Evolutionary conservation across 2,797 vertebrate species (phyloP), one percentile per base, ranked within the genome.

Genomic region (Micromesistius poutassou): DNA sequence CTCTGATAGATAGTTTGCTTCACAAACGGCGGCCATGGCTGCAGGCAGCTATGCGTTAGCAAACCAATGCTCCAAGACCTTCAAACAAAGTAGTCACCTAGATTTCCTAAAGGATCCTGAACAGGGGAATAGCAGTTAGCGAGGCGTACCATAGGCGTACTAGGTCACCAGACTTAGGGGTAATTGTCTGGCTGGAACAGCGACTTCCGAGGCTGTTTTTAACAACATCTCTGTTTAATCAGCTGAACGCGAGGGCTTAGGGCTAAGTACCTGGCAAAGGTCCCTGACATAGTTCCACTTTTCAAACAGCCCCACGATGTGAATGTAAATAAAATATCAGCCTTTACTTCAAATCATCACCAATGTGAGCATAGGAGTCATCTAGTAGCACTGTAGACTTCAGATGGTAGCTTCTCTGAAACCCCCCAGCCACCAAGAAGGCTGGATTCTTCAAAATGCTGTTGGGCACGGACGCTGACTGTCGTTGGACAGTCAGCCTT

Each of bases 221-320:
- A 87, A 83, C 72, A 40, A 25, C 77, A 50, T 84, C 72, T 80
- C 42, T 50, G 16, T 87, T 84, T 90, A 87, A 86, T 87, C 80
- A 87, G 79, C 50, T 81, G 50, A 78, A 8, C 73, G 75, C 62
- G 76, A 77, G n/a, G n/a, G n/a, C 70, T 80, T 66, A 72, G 22
- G 81, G 71, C 78, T 78, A 70, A 83, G 71, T 74, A 50, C 50
- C 50, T 25, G 62, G n/a, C n/a, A 8, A 7, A 55, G 46, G 72
- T 81, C 46, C 77, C 38, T 66, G 74, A 75, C 74, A 75, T 35
- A 36, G 30, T 66, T 66, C 40, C n/a, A 77, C 71, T 75, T 71
- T 72, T 71, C 62, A 68, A 62, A 81, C 71, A 75, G 31, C 68
- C 72, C 14, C n/a, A 13, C 6, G 4, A 68, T 13, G 62, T 68